These are phyloP conservation scores for Motacilla tschutschensis DNA, from an alignment of 2,113 vertebrate species.

Conservation along the genomic window DNA sequence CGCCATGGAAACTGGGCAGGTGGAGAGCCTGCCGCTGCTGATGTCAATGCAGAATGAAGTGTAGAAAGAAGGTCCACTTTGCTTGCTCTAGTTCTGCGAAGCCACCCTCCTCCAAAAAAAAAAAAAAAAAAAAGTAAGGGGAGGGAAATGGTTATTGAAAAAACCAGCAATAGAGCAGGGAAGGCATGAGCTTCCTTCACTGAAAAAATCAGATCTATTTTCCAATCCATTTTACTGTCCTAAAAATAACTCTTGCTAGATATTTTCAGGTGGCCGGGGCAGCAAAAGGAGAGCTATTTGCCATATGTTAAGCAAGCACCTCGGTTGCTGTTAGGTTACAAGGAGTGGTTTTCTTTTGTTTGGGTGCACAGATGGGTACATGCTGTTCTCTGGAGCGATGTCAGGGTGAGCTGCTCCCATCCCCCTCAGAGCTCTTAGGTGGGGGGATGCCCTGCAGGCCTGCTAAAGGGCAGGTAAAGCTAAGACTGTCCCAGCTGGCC, in stretches of 20 bases:
- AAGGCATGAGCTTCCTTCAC: background rate
- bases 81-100: background rate
- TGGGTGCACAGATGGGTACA: fast-evolving
- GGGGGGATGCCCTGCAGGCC: background rate
- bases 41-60: conserved; percentile 67
- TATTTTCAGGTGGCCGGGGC: background rate
- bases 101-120: background rate
- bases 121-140: too few relatives aligned
- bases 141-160: background rate
- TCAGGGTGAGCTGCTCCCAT: fast-evolving
- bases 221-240: background rate
- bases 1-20: conserved; percentile 78
- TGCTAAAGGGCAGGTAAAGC: background rate
- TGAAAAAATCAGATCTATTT: background rate
- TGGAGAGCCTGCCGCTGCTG: conserved; percentile 75
- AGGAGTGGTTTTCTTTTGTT: background rate
- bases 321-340: fast-evolving
- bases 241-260: conserved; percentile 44
- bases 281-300: conserved; percentile 26
- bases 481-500: background rate
- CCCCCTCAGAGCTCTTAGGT: background rate
- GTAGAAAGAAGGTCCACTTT: conserved; percentile 40
- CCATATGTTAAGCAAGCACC: background rate
- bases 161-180: background rate
- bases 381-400: fast-evolving